phyloP scores from a whole-genome alignment of 2,797 vertebrate species.

The Apogon hyalosoma region DNA sequence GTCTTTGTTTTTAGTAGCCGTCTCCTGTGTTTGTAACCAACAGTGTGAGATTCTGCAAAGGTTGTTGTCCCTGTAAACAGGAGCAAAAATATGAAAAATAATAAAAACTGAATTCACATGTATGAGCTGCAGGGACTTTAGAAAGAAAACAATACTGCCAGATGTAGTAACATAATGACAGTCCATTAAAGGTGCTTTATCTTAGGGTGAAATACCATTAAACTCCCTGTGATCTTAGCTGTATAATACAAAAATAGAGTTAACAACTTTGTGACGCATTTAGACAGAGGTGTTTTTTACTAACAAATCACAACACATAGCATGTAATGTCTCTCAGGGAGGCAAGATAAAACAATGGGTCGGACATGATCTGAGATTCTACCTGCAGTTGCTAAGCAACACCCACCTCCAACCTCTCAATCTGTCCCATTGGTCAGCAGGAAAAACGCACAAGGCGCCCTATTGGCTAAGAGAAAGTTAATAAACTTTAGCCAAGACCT shows the following conservation, averaged over 20 bases:
- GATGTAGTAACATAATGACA: conserved; percentile 40
- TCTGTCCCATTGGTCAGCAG: conserved; percentile 83
- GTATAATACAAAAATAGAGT: conserved; percentile 73
- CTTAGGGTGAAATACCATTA: conserved; percentile 51
- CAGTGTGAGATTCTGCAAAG: conserved; percentile 23
- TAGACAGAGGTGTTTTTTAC: conserved; percentile 64
- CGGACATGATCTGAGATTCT: conserved; percentile 87
- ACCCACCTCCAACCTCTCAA: conserved; percentile 86
- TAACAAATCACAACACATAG: conserved; percentile 81
- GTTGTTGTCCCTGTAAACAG: conserved; percentile 23
- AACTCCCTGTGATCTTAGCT: conserved; percentile 61
- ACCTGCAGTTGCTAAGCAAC: conserved; percentile 92
- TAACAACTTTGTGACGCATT: conserved; percentile 79
- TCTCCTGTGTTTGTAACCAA: conserved; percentile 27
- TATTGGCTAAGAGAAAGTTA: conserved; percentile 87
- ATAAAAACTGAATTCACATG: conserved; percentile 13
- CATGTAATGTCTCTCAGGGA: conserved; percentile 82
- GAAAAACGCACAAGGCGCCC: conserved; percentile 80
- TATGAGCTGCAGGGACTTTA: conserved; percentile 1
- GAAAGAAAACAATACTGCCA: conserved; percentile 15
- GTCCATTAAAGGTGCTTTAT: conserved; percentile 54
- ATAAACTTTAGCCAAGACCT: conserved; percentile 87
- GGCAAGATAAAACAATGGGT: conserved; percentile 86
- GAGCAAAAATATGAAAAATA: not conserved
- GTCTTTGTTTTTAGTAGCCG: conserved; percentile 22